Evolutionary conservation across 2,113 vertebrate species (phyloP), one percentile per base, ranked within the genome.

Genomic region (Phoenicopterus ruber): DNA sequence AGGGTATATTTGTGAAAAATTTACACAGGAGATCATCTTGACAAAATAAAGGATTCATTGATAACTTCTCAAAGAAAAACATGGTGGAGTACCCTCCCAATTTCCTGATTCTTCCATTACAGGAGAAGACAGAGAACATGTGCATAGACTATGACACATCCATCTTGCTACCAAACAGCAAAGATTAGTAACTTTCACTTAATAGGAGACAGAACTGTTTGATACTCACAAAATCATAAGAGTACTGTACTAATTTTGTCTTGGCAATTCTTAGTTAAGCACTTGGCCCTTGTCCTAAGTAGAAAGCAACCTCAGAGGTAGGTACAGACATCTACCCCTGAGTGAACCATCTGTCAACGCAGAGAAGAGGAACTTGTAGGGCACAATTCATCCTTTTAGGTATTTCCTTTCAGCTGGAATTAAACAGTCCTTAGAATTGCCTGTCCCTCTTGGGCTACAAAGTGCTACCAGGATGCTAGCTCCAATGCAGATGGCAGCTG

Each of bases 41-140:
- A 66, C 25, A 46, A 59, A 58, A 55, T 72, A 95, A 94, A 86
- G 92, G 38, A 36, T 17, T 69, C 20, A 87, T 74, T 94, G 84
- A 94, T 90, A 97, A 42, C 6, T 84, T 42, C 49, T 95, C 28
- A 87, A 74, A 88, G 66, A 63, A 92, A 97, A 96, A 26, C 9
- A 11, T 47, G 21, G 21, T 70, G 94, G 25, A 73, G 34, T 31
- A 76, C 38, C n/a, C 28, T 93, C 80, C 63, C 38, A 71, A 4
- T 95, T 96, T 96, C 49, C 54, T 84, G 79, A 34, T 86, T 92
- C 49, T 95, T 67, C 17, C 54, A 28, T 70, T 88, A 67, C 16
- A 81, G 83, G 85, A 46, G 29, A 82, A 73, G 46, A 47, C 6
- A 2, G 4, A 94, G 28, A 92, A 91, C 32, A 57, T 70, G 22